phyloP scores from a whole-genome alignment of 2,888 invertebrate species.

The Cyrtodaria siliqua region DNA sequence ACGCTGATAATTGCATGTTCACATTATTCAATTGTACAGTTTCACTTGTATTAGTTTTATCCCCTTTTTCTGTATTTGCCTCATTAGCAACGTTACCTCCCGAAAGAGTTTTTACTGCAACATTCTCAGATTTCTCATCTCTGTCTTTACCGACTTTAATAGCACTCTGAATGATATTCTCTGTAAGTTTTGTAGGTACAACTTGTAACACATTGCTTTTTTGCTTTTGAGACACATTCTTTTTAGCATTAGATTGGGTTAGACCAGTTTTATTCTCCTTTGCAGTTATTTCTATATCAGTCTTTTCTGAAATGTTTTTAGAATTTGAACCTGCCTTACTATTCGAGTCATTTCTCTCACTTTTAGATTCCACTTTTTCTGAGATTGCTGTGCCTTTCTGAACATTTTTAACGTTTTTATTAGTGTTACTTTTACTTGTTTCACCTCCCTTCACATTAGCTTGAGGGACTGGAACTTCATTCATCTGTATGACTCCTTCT shows the following conservation, averaged over 20 bases:
- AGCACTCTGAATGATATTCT: conserved; percentile 58
- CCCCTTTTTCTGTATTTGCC: conserved; percentile 9
- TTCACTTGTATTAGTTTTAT: conserved; percentile 8
- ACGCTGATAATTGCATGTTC: conserved; percentile 46
- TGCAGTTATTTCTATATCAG: background rate
- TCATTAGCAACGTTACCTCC: conserved; percentile 7
- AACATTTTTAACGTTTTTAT: background rate
- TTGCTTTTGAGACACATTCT: conserved; percentile 7
- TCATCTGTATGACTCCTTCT: too few species aligned
- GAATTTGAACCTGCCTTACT: too few species aligned
- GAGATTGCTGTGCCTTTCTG: background rate
- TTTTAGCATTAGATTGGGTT: background rate
- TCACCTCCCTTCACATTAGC: too few species aligned
- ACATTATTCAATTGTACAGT: conserved; percentile 24
- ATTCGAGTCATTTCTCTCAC: too few species aligned
- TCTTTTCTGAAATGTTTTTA: too few species aligned
- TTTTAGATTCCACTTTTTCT: background rate
- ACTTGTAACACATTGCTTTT: conserved; percentile 60
- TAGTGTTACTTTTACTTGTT: background rate
- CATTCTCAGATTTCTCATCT: conserved; percentile 16
- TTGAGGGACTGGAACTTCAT: too few species aligned
- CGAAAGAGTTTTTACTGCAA: conserved; percentile 12
- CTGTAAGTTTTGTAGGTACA: conserved; percentile 67
- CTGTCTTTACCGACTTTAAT: conserved; percentile 46
- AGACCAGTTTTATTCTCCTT: conserved; percentile 20